Evolutionary conservation across 2,888 invertebrate genomes (phyloP).

Genomic region (Chymomyza caudatula): DNA sequence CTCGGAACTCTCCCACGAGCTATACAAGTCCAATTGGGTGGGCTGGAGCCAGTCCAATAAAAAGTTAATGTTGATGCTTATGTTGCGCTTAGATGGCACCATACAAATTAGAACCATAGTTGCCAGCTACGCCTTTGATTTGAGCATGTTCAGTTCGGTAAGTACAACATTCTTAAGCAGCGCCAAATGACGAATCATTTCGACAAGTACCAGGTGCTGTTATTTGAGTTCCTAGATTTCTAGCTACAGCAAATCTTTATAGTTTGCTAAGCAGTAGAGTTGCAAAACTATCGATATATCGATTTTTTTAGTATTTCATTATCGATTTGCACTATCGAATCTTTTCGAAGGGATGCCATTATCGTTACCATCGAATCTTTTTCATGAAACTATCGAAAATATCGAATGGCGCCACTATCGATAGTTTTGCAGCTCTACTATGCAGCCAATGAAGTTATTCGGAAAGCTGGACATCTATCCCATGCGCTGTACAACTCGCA

Average conservation of each 20-base stretch:
- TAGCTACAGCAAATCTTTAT: constrained; percentile 69
- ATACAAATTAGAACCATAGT: constrained; percentile 55
- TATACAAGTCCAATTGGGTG: no score
- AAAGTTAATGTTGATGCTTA: constrained; percentile 49
- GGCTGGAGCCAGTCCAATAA: no score
- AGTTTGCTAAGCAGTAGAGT: no score
- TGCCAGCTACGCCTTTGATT: constrained; percentile 48
- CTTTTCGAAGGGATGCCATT: no score
- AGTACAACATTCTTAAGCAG: constrained; percentile 24
- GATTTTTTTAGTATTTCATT: no score
- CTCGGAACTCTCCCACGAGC: constrained; percentile 39
- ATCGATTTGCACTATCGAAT: no score
- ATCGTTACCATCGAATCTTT: no score
- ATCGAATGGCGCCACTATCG: no score
- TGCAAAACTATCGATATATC: no score
- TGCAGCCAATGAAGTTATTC: constrained; percentile 59
- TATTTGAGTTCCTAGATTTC: constrained; percentile 44
- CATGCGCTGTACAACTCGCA: constrained; percentile 51
- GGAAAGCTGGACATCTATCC: constrained; percentile 47
- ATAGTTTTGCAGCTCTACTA: no score
- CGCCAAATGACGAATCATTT: constrained; percentile 30
- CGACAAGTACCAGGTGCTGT: constrained; percentile 51
- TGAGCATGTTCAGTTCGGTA: constrained; percentile 61
- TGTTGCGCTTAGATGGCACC: constrained; percentile 45
- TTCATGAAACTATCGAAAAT: no score